These are phyloP conservation scores for Chromoteleia sp. DNA, from an alignment of 2,888 invertebrate genomes.

Conservation along the genomic window DNA sequence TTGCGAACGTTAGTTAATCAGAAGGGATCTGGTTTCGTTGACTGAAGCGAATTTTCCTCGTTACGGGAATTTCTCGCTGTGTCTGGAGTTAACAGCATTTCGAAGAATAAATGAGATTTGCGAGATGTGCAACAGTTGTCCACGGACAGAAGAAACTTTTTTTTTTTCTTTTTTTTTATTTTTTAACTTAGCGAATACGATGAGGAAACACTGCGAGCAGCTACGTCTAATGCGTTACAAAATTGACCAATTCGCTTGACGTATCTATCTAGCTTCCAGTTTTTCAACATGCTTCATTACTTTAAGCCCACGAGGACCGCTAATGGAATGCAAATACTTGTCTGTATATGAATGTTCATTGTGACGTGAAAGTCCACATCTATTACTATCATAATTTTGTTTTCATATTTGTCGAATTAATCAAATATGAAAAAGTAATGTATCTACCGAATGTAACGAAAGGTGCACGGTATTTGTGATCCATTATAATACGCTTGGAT, in stretches of 20 bases:
- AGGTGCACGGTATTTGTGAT: too few species aligned
- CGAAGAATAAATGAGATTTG: conserved; percentile 44
- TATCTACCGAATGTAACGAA: too few species aligned
- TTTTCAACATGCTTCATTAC: conserved; percentile 12
- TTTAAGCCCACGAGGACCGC: conserved; percentile 11
- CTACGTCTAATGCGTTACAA: conserved; percentile 4
- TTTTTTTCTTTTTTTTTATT: not conserved
- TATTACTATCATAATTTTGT: too few species aligned
- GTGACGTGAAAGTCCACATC: too few species aligned
- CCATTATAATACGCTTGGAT: too few species aligned
- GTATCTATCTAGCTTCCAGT: conserved; percentile 4
- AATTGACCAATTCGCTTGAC: conserved; percentile 6
- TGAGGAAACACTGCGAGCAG: not conserved
- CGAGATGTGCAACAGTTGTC: conserved; percentile 52
- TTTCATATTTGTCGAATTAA: too few species aligned
- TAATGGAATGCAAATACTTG: conserved; percentile 27
- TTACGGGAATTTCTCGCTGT: conserved; percentile 3
- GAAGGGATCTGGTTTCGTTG: not conserved
- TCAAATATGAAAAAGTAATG: too few species aligned
- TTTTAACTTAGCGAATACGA: not conserved
- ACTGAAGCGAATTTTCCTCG: conserved; percentile 15
- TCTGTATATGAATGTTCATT: not conserved
- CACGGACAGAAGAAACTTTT: conserved; percentile 13
- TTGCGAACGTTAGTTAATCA: conserved; percentile 1
- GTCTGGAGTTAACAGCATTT: conserved; percentile 19